Base-by-base conservation (phyloP, 2,797 vertebrate genomes). In the Poeciliopsis gracilis region DNA sequence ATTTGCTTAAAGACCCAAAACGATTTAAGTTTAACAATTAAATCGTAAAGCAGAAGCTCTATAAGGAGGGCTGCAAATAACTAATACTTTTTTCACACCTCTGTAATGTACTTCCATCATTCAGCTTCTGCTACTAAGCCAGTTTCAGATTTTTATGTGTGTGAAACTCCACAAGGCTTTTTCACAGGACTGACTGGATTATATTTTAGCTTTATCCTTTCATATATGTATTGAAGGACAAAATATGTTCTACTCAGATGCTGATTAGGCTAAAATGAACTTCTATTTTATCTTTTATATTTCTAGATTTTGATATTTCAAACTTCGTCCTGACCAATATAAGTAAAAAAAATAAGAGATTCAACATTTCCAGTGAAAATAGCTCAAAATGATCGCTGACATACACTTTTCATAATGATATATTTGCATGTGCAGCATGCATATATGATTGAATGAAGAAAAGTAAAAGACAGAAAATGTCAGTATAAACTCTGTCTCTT, bases 401-500 rank as follows among this genome's bases (percentile, higher is more conserved):
- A 81, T 75, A 18, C 61, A 73, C 20, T 49, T 30, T 38, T 20
- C 30, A 28, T 53, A 45, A 30, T 79, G 11, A 74, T 75, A 84
- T 59, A 74, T 67, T 72, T 75, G 63, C 51, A 70, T n/a, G 2
- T 10, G 10, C 10, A 77, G 46, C 59, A 70, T 30, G 13, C 72
- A 76, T 18, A 67, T 70, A 69, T 59, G 7, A 71, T 82, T 69
- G 38, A 77, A 43, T 77, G 67, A 76, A 74, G 77, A 13, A 75
- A 9, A 20, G 61, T 38, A 72, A 23, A 36, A 74, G 43, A 43
- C 49, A 45, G 33, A 69, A 30, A 78, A 51, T 82, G 78, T 75
- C 80, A 86, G 73, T 77, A 84, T 78, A 77, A 84, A 79, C 51
- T 75, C 63, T 75, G 46, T 71, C 61, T 55, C 30, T 59, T 76